phyloP scores from a whole-genome alignment of 2,797 vertebrate genomes.

The Chaenodraco wilsoni region DNA sequence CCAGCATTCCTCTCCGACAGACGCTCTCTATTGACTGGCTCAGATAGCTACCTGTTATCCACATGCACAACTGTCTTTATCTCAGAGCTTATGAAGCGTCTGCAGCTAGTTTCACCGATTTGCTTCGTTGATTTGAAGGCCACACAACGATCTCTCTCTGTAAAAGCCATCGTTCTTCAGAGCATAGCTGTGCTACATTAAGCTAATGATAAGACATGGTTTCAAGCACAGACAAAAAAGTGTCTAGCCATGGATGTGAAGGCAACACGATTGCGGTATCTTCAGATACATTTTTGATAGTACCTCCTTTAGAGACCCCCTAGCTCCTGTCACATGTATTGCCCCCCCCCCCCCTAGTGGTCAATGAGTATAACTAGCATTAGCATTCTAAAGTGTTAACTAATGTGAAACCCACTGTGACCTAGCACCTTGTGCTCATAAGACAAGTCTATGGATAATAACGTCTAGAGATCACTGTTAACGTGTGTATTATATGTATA shows the following conservation, averaged over 20 bases:
- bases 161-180: constrained; percentile 21
- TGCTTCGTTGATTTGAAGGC: constrained; percentile 25
- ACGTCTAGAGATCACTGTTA: constrained; percentile 77
- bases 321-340: constrained; percentile 56
- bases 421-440: constrained; percentile 73
- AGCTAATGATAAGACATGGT: constrained; percentile 46
- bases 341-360: constrained; percentile 51
- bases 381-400: constrained; percentile 71
- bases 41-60: constrained; percentile 28
- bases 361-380: constrained; percentile 68
- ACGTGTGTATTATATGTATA: constrained; percentile 83
- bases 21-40: constrained; percentile 44
- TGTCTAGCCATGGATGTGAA: constrained; percentile 12
- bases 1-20: constrained; percentile 44
- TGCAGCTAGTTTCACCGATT: constrained; percentile 77
- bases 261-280: constrained; percentile 32
- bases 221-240: constrained; percentile 52
- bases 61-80: constrained; percentile 43
- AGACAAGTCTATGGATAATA: constrained; percentile 69
- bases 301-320: constrained; percentile 55
- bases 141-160: constrained; percentile 33
- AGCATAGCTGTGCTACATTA: constrained; percentile 34
- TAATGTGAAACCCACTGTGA: constrained; percentile 78
- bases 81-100: constrained; percentile 56
- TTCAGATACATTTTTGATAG: constrained; percentile 53